phyloP scores from a whole-genome alignment of 1,140 invertebrate species.

The Stenopsyche tienmushanensis region DNA sequence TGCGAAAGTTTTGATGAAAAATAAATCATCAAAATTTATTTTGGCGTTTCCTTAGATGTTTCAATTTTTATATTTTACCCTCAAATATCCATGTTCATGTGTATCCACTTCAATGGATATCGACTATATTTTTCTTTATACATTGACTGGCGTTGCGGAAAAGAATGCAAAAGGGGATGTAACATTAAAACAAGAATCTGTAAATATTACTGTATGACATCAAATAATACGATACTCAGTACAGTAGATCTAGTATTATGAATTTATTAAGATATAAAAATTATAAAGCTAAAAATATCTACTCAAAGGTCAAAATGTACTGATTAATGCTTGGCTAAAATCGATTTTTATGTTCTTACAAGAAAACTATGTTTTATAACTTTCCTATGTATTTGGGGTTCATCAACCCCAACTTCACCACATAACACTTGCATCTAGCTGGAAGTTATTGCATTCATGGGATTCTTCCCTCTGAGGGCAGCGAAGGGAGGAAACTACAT shows the following conservation, averaged over 20 bases:
- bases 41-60: background rate
- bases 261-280: no score
- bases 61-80: background rate
- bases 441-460: conserved; percentile 19
- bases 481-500: conserved; percentile 6
- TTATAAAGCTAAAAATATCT: no score
- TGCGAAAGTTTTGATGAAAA: no score
- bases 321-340: no score
- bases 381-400: no score
- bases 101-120: background rate
- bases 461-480: conserved; percentile 16
- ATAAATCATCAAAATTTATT: background rate
- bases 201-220: background rate
- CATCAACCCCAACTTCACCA: background rate
- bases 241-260: no score
- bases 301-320: no score
- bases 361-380: no score
- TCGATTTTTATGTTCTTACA: no score
- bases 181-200: background rate
- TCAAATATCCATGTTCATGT: background rate
- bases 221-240: conserved; percentile 3
- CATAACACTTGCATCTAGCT: conserved; percentile 7
- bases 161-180: background rate
- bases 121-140: background rate
- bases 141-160: background rate